A percentile compares a stretch with the other conserved stretches of the same genome.
Conservation (phyloP, 2,797 vertebrate species). For the Phrynocephalus vlangalii region DNA sequence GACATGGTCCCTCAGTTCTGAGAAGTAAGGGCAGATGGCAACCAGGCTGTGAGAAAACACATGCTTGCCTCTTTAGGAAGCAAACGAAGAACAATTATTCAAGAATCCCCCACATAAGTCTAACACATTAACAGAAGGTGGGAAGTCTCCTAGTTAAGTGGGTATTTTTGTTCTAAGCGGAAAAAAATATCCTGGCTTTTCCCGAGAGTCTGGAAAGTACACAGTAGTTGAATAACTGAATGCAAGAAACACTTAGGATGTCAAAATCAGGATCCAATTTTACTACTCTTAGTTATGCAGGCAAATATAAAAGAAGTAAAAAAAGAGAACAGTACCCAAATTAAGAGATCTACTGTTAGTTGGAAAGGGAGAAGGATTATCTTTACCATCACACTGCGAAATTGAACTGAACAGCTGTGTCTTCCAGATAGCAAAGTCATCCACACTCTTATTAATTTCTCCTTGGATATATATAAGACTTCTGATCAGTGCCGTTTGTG, state of each 20-base stretch:
- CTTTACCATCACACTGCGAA: slow-evolving; percentile 71
- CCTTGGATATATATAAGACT: slow-evolving; percentile 85
- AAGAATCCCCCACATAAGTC: too few relatives aligned
- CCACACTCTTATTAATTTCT: slow-evolving; percentile 79
- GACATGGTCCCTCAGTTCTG: neutral
- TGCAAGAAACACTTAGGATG: neutral
- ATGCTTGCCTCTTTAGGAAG: neutral
- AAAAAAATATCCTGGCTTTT: neutral
- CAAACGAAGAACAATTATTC: neutral
- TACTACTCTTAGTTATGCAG: neutral
- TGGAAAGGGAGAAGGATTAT: slow-evolving; percentile 3
- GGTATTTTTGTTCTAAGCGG: neutral
- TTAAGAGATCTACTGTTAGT: neutral
- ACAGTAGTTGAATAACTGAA: neutral
- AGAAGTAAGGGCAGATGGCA: neutral
- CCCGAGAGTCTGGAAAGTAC: neutral
- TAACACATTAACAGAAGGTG: neutral
- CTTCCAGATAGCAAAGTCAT: slow-evolving; percentile 90
- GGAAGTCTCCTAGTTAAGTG: neutral
- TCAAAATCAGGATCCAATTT: neutral
- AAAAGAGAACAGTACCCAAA: neutral
- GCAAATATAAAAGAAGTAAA: neutral
- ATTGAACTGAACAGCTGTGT: slow-evolving; percentile 80
- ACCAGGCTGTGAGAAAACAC: neutral
- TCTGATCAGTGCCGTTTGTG: slow-evolving; percentile 79